Conservation (phyloP, 2,113 vertebrate species). For the Pogona vitticeps region DNA sequence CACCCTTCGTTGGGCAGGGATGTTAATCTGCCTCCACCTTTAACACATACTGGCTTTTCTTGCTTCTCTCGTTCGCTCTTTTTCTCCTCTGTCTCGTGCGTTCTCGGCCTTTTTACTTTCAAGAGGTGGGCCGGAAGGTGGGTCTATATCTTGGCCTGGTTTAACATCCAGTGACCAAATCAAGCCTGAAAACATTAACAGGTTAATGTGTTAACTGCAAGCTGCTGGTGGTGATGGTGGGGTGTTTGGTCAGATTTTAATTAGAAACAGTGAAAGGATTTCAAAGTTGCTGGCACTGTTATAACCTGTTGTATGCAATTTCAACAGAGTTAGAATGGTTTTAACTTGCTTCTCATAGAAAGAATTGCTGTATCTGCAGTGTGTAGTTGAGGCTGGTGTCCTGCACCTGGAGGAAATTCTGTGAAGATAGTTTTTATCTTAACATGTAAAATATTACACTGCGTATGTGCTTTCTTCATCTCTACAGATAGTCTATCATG, state of each 20-base stretch:
- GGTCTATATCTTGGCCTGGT: neutral
- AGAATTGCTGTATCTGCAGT: neutral
- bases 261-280: neutral
- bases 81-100: neutral
- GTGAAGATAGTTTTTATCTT: neutral
- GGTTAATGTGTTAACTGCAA: no score
- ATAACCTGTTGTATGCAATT: neutral
- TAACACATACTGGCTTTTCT: no score
- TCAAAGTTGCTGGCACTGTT: neutral
- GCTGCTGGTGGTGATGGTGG: neutral
- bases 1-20: neutral
- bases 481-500: neutral
- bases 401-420: neutral
- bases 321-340: neutral
- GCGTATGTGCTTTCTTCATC: neutral
- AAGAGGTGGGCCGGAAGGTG: neutral
- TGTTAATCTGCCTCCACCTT: neutral
- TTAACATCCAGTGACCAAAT: neutral
- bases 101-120: neutral
- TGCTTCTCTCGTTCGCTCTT: neutral
- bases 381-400: neutral
- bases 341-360: neutral
- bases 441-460: neutral
- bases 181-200: neutral
- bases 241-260: neutral